Evolutionary conservation across 1,140 invertebrate species (phyloP).

Genomic region (Neodiprion lecontei): DNA sequence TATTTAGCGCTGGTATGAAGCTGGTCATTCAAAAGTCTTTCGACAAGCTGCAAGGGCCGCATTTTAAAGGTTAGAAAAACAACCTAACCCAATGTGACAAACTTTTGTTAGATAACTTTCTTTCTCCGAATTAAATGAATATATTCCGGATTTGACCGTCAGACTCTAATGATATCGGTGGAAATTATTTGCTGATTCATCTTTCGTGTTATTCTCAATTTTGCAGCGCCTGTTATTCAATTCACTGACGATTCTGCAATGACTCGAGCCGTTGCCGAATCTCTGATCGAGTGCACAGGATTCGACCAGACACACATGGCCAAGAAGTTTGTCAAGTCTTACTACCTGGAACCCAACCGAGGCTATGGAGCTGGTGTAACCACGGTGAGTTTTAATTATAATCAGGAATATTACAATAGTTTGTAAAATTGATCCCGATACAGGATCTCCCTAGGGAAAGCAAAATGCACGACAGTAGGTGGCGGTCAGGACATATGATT

Average conservation of each 20-base stretch:
- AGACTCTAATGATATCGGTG: no score
- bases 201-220: no score
- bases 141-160: no score
- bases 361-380: conserved; percentile 72
- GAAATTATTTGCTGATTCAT: no score
- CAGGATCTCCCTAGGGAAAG: not conserved
- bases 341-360: conserved; percentile 68
- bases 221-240: conserved; percentile 65
- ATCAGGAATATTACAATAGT: no score
- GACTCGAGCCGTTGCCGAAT: conserved; percentile 71
- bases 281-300: conserved; percentile 68
- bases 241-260: conserved; percentile 85
- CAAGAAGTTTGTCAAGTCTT: conserved; percentile 72
- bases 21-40: conserved; percentile 67
- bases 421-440: no score
- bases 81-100: not conserved
- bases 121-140: conserved; percentile 3
- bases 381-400: conserved; percentile 39
- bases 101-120: not conserved
- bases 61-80: conserved; percentile 62
- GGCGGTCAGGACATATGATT: conserved; percentile 7
- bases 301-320: conserved; percentile 67
- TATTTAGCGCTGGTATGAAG: conserved; percentile 56
- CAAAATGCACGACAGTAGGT: not conserved
- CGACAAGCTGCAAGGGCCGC: conserved; percentile 66